Base-by-base conservation (phyloP, 2,797 vertebrate genomes). In the Coendou prehensilis region DNA sequence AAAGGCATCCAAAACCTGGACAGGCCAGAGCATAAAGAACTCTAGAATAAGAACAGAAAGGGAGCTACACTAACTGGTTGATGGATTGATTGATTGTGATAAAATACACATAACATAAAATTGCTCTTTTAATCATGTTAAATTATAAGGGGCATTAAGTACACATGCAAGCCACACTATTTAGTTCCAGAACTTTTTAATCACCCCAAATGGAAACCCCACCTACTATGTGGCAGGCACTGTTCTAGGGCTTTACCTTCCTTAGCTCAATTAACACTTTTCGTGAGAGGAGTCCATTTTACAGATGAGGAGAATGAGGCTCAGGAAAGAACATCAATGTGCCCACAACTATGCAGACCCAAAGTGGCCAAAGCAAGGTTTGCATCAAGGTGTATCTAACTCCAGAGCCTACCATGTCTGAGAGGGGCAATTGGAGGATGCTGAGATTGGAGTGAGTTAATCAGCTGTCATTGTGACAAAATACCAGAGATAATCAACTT, bases 281-380 rank as follows among this genome's bases (percentile, higher is more conserved):
- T 7, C 78, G n/a, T n/a, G 47, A 28, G 73, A 86, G 15, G 7
- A 57, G 6, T 9, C 52, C 28, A 0, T 56, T 73, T 30, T 10
- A 41, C 28, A 33, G 63, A 50, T 0, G 9, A 47, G 45, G 7
- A 80, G 7, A 41, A 18, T 2, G 14, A 69, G 85, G 15, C n/a
- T 54, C 78, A 71, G 69, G 50, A 71, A 78, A 45, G 56, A 37
- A 33, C 11, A 5, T 50, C 9, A 5, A 50, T 6, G 23, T 22
- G 33, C 41, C 30, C 47, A 10, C 37, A 83, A 59, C 9, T 57
- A 13, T 0, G 1, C 4, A 13, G 63, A 11, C 4, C 0, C 1
- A 20, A 13, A 41, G 57, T 10, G 22, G 9, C 30, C 13, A 17
- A 30, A 23, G 14, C 26, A 71, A n/a, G 59, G 13, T 33, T 52